phyloP scores from a whole-genome alignment of 2,797 vertebrate species.

The Gymnothorax reevesii region DNA sequence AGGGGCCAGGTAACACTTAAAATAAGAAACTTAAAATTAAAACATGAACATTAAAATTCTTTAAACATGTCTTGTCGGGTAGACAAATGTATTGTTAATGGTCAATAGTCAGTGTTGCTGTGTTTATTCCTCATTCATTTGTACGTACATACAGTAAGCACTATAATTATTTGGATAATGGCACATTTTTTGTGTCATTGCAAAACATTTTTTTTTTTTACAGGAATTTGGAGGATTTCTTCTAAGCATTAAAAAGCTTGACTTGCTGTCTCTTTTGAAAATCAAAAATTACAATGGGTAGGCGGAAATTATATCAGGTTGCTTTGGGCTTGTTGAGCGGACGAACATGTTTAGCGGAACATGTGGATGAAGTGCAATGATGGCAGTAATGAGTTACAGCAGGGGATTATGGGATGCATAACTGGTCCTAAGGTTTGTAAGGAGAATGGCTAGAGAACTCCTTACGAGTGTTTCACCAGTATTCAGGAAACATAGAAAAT shows the following conservation, averaged over 20 bases:
- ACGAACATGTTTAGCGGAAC: neutral
- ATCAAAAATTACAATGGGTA: no score
- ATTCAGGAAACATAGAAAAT: conserved; percentile 8
- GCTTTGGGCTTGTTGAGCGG: neutral
- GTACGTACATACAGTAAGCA: neutral
- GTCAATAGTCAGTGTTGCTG: no score
- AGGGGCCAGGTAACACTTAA: no score
- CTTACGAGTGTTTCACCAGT: neutral
- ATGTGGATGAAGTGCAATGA: neutral
- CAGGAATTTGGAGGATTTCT: no score
- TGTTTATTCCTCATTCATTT: no score
- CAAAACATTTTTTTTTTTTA: neutral
- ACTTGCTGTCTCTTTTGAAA: no score
- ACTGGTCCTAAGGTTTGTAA: neutral
- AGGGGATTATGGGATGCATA: neutral
- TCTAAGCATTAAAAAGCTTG: no score
- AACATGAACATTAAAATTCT: no score
- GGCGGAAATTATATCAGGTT: neutral
- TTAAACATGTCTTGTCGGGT: no score
- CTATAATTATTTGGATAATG: neutral
- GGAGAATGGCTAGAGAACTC: conserved; percentile 19
- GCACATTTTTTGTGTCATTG: neutral
- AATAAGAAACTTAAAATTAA: no score
- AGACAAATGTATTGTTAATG: no score
- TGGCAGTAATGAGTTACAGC: neutral